These are phyloP conservation scores for Brachionus angularis DNA, from an alignment of 1,140 invertebrate genomes.

Conservation along the genomic window DNA sequence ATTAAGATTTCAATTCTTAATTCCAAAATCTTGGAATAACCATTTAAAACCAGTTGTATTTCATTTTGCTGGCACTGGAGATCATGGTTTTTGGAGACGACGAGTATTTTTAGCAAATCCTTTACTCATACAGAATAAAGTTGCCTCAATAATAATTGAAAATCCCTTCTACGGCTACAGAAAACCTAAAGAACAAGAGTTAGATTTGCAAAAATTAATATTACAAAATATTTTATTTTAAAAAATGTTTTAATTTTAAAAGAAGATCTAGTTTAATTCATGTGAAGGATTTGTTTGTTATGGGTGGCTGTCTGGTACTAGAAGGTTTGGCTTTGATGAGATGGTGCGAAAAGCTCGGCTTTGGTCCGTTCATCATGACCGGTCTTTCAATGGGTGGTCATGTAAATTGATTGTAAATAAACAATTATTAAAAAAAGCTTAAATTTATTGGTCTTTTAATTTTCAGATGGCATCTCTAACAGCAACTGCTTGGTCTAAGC, in stretches of 20 bases:
- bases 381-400: constrained; percentile 99
- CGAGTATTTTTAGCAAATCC: constrained; percentile 83
- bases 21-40: constrained; percentile 73
- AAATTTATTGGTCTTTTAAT: too few relatives aligned
- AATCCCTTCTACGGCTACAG: constrained; percentile 62
- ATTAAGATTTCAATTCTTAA: constrained; percentile 64
- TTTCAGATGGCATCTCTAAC: constrained; percentile 62
- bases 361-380: constrained; percentile 78
- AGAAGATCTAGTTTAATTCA: constrained; percentile 86
- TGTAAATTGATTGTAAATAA: constrained; percentile 46
- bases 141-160: constrained; percentile 88
- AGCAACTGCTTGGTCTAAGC: constrained; percentile 72
- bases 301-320: constrained; percentile 92
- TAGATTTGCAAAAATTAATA: too few relatives aligned
- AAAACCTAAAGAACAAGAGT: constrained; percentile 45
- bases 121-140: constrained; percentile 78
- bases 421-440: neutral
- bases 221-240: constrained; percentile 42
- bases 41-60: constrained; percentile 78
- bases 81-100: constrained; percentile 90
- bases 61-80: constrained; percentile 92
- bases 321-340: constrained; percentile 85
- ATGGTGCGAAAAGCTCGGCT: constrained; percentile 80
- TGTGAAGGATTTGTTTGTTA: constrained; percentile 96
- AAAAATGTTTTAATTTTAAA: constrained; percentile 46